These are phyloP conservation scores for Drosophila cardini DNA, from an alignment of 1,140 invertebrate genomes.

Conservation along the genomic window DNA sequence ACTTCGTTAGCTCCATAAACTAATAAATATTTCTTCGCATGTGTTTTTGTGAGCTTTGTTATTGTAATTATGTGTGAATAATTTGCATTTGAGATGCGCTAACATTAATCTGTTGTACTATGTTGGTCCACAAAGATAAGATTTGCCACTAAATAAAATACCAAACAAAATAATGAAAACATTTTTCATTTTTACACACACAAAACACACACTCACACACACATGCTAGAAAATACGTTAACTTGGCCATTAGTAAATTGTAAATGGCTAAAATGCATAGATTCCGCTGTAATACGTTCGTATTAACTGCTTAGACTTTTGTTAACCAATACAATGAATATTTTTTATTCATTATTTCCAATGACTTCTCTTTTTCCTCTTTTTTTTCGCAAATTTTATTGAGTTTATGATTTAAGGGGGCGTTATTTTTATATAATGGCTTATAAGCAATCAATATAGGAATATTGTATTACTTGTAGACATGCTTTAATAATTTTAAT, in stretches of 20 bases:
- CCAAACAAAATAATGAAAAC: conserved; percentile 6
- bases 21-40: conserved; percentile 2
- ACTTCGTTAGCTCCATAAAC: not conserved
- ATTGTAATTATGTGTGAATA: conserved; percentile 69
- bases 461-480: conserved; percentile 11
- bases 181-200: conserved; percentile 52
- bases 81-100: conserved; percentile 75
- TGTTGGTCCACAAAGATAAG: conserved; percentile 60
- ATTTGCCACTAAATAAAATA: conserved; percentile 31
- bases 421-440: conserved; percentile 15
- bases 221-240: conserved; percentile 14
- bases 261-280: conserved; percentile 44
- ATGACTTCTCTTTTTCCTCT: conserved; percentile 61
- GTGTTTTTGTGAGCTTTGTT: conserved; percentile 57
- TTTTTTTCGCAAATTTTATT: not conserved
- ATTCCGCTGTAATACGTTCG: conserved; percentile 57
- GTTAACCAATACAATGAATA: conserved; percentile 39
- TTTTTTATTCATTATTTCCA: conserved; percentile 69
- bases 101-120: conserved; percentile 46
- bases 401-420: conserved; percentile 11
- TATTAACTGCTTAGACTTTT: conserved; percentile 43
- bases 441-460: conserved; percentile 12
- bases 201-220: conserved; percentile 34
- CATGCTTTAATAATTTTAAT: conserved; percentile 18
- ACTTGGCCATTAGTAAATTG: conserved; percentile 65